phyloP scores from a whole-genome alignment of 1,140 invertebrate genomes.

The Phthorimaea operculella region DNA sequence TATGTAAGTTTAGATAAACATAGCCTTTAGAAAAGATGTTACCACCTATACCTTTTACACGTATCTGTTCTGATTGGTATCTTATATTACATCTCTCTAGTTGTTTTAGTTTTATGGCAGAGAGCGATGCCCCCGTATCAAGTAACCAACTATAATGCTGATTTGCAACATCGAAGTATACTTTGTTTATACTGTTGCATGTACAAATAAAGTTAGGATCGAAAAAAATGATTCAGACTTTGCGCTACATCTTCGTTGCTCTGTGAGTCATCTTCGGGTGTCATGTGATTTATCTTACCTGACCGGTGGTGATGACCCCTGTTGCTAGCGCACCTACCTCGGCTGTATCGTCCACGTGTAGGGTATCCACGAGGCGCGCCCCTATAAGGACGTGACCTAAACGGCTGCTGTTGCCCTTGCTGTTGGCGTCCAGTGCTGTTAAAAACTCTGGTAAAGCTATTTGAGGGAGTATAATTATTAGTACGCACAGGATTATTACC shows the following conservation, averaged over 20 bases:
- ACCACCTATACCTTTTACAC: neutral
- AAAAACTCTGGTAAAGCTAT: neutral
- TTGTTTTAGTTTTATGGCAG: neutral
- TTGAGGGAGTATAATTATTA: no score
- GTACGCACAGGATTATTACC: neutral
- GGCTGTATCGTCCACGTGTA: neutral
- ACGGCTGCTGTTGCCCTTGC: neutral
- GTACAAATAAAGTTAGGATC: neutral
- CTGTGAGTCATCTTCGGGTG: neutral
- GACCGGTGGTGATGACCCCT: neutral
- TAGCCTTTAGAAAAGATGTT: neutral
- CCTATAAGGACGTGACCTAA: neutral
- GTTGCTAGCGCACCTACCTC: neutral
- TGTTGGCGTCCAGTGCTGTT: neutral
- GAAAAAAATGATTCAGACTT: conserved; percentile 2
- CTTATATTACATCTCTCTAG: neutral
- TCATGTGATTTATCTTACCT: neutral
- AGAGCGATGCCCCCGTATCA: neutral
- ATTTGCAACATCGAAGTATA: neutral
- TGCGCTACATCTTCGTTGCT: neutral
- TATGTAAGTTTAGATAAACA: conserved; percentile 4
- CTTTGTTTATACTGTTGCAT: neutral
- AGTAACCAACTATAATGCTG: neutral
- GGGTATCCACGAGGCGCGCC: neutral
- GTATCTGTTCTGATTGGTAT: neutral